Evolutionary conservation across 1,140 invertebrate genomes (phyloP).

Genomic region (Procambarus virginalis): DNA sequence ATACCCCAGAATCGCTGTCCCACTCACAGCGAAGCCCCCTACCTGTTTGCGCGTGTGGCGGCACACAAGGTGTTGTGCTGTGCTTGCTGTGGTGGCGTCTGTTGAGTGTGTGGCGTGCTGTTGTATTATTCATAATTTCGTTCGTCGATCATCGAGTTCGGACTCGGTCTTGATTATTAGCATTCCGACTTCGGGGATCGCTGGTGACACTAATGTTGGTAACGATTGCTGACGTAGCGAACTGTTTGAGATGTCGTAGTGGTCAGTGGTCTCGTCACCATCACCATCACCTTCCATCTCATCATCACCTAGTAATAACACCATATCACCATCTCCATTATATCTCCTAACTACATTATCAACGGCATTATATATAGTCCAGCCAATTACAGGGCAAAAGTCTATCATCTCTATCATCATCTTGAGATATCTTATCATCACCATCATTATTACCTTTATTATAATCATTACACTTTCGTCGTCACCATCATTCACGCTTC

Average conservation of each 20-base stretch:
- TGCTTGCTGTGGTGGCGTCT: neutral
- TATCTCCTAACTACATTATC: neutral
- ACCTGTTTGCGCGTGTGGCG: too few species aligned
- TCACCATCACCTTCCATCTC: neutral
- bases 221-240: too few species aligned
- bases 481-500: neutral
- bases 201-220: too few species aligned
- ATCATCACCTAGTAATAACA: neutral
- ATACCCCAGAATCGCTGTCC: too few species aligned
- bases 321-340: constrained; percentile 4
- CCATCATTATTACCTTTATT: neutral
- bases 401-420: constrained; percentile 4
- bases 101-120: constrained; percentile 8
- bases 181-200: too few species aligned
- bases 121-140: neutral
- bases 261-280: neutral
- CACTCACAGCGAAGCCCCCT: too few species aligned
- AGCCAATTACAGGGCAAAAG: too few species aligned
- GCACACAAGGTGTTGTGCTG: too few species aligned
- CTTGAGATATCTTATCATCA: neutral
- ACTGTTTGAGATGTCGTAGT: too few species aligned
- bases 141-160: too few species aligned
- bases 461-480: neutral
- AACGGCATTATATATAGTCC: neutral
- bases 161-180: too few species aligned